phyloP scores from a whole-genome alignment of 1,140 invertebrate genomes.

The Chelonus insularis region DNA sequence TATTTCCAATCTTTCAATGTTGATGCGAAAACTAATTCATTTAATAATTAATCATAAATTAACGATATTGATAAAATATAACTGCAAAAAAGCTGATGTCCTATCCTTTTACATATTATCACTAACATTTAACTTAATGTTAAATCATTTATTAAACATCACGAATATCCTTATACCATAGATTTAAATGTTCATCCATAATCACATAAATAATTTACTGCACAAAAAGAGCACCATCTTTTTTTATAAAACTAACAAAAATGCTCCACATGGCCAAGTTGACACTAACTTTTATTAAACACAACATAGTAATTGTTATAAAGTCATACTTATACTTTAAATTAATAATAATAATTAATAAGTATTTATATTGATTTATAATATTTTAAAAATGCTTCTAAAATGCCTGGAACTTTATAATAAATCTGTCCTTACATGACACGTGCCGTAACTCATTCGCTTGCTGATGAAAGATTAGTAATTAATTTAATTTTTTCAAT shows the following conservation, averaged over 20 bases:
- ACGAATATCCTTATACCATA: conserved; percentile 36
- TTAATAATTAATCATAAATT: too few relatives aligned
- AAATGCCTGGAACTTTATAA: conserved; percentile 53
- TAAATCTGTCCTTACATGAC: conserved; percentile 48
- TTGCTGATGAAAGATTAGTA: conserved; percentile 53
- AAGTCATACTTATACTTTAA: conserved; percentile 28
- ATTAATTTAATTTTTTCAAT: conserved; percentile 26
- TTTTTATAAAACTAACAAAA: conserved; percentile 54
- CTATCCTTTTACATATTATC: conserved; percentile 36
- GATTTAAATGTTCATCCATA: conserved; percentile 50
- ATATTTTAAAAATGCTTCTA: conserved; percentile 37
- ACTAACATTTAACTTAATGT: conserved; percentile 43
- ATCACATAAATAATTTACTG: conserved; percentile 41
- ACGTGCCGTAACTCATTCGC: conserved; percentile 51
- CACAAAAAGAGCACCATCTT: conserved; percentile 50
- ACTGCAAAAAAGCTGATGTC: conserved; percentile 34
- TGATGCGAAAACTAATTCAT: too few relatives aligned
- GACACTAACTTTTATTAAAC: conserved; percentile 55
- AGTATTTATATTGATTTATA: neutral
- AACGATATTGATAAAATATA: too few relatives aligned
- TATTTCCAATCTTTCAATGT: too few relatives aligned
- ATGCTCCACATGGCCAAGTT: conserved; percentile 61
- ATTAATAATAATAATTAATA: conserved; percentile 30
- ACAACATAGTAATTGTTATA: conserved; percentile 30
- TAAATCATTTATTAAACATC: conserved; percentile 18